These are phyloP conservation scores for Allygus modestus DNA, from an alignment of 2,888 invertebrate species.

Conservation along the genomic window DNA sequence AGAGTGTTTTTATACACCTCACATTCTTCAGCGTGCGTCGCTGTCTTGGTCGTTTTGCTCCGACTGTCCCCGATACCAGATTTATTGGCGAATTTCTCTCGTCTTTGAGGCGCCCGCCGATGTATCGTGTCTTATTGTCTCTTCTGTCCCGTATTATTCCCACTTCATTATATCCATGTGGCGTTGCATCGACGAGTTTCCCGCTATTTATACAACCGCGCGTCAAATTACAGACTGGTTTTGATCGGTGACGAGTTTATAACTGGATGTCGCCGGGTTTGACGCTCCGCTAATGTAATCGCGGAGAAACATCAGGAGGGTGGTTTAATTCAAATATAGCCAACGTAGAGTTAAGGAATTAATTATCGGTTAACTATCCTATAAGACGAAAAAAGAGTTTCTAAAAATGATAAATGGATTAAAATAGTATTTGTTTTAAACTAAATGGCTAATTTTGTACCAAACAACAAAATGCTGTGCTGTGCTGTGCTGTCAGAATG, in stretches of 20 bases:
- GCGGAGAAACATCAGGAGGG: too few relatives aligned
- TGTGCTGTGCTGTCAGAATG: too few relatives aligned
- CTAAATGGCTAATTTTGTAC: too few relatives aligned
- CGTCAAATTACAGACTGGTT: neutral
- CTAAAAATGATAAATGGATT: too few relatives aligned
- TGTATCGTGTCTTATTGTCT: constrained; percentile 28
- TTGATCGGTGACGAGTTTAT: neutral
- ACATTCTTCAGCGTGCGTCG: constrained; percentile 52
- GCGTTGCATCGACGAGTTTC: constrained; percentile 7
- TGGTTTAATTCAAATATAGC: too few relatives aligned
- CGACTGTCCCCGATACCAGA: constrained; percentile 49
- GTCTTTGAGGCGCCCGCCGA: constrained; percentile 15
- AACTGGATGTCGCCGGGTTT: neutral
- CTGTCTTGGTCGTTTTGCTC: constrained; percentile 46
- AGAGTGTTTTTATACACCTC: constrained; percentile 24
- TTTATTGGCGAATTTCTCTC: constrained; percentile 49
- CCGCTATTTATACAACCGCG: neutral
- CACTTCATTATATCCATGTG: neutral
- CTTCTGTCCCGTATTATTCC: neutral
- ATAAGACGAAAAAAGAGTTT: too few relatives aligned
- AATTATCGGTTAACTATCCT: too few relatives aligned
- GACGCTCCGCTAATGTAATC: too few relatives aligned
- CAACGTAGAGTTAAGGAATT: too few relatives aligned
- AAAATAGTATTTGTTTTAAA: too few relatives aligned
- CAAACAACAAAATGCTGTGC: too few relatives aligned